Percentiles rank a stretch among this genome's conserved stretches.
These are phyloP conservation scores for Tenthredo distinguenda DNA, from an alignment of 2,888 invertebrate genomes.

Conservation along the genomic window DNA sequence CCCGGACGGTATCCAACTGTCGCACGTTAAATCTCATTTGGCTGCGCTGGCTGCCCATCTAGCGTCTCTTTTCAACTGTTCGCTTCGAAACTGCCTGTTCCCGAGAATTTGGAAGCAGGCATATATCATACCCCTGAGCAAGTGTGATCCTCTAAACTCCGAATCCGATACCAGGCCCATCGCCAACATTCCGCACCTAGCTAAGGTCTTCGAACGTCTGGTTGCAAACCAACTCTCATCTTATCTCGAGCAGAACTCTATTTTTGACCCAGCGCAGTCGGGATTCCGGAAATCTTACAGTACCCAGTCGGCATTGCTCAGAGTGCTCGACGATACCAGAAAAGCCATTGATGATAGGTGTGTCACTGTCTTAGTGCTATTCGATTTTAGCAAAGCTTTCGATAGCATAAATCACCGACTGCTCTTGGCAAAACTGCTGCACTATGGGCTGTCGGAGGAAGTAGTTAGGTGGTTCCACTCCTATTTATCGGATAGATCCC, in stretches of 20 bases:
- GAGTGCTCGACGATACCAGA: not conserved
- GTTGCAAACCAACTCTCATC: not conserved
- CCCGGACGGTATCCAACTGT: not conserved
- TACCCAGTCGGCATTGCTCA: not conserved
- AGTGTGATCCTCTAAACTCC: not conserved
- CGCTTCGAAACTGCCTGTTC: not conserved
- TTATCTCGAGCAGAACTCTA: not conserved
- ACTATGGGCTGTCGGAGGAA: not conserved
- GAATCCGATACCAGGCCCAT: not conserved
- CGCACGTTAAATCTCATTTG: not conserved
- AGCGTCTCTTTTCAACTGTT: no score
- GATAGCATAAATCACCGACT: not conserved
- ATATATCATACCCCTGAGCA: not conserved
- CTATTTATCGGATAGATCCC: not conserved
- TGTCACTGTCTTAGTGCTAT: not conserved
- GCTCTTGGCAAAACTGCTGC: not conserved
- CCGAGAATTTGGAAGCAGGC: not conserved
- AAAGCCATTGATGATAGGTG: not conserved
- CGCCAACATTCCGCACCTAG: not conserved
- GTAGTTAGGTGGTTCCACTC: not conserved
- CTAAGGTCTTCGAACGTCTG: not conserved
- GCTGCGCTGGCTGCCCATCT: not conserved
- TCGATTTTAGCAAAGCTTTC: not conserved
- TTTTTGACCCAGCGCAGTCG: not conserved
- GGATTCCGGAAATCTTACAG: not conserved